Evolutionary conservation across 1,140 invertebrate genomes (phyloP).

Genomic region (Drosophila nasuta): DNA sequence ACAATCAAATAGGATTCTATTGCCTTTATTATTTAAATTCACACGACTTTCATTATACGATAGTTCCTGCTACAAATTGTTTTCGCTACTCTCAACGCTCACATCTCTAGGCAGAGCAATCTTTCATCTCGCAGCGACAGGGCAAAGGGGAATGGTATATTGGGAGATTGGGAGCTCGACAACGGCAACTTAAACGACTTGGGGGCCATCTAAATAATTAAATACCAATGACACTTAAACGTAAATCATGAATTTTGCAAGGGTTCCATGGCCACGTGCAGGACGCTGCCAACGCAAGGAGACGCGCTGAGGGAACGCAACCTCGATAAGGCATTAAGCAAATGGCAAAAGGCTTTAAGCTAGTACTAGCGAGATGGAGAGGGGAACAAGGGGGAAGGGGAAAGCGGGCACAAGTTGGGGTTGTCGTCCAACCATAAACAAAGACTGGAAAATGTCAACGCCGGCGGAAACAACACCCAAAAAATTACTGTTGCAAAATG

Average conservation of each 20-base stretch:
- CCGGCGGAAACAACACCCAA: conserved; percentile 81
- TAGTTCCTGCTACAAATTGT: neutral
- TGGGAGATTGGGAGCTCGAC: conserved; percentile 7
- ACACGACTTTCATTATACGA: neutral
- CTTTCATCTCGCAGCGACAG: conserved; percentile 32
- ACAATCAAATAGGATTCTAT: too few relatives aligned
- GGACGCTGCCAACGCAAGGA: conserved; percentile 3
- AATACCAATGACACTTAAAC: conserved; percentile 82
- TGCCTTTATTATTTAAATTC: too few relatives aligned
- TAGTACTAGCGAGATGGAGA: neutral
- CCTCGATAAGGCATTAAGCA: conserved; percentile 67
- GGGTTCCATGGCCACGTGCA: conserved; percentile 49
- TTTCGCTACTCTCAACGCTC: neutral
- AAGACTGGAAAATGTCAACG: conserved; percentile 69
- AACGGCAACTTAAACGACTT: conserved; percentile 64
- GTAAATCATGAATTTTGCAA: conserved; percentile 83
- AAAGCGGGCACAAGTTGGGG: neutral
- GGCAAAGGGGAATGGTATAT: conserved; percentile 22
- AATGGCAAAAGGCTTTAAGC: conserved; percentile 64
- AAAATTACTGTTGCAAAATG: conserved; percentile 83
- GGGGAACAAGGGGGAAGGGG: conserved; percentile 11
- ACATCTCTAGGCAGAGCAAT: conserved; percentile 28
- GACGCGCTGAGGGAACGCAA: conserved; percentile 2
- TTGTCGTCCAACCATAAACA: conserved; percentile 65
- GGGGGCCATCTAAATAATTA: conserved; percentile 75